These are phyloP conservation scores for Drosophila nannoptera DNA, from an alignment of 1,140 invertebrate species.

Conservation along the genomic window DNA sequence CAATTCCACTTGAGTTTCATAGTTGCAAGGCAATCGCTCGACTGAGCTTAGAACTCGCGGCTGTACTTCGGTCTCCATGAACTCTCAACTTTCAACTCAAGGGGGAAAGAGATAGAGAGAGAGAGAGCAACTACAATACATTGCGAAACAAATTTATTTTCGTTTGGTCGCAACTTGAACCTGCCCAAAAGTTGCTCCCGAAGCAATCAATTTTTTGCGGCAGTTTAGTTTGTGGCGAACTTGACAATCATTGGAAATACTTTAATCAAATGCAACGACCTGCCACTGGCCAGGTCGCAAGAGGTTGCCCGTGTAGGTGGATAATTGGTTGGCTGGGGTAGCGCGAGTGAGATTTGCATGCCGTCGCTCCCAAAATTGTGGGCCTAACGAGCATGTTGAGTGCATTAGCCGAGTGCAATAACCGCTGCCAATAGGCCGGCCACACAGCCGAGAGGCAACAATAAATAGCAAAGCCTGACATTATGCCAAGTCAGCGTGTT, in stretches of 20 bases:
- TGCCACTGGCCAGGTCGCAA: background rate
- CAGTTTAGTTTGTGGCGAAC: conserved; percentile 48
- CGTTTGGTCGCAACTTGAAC: conserved; percentile 28
- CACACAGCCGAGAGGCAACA: conserved; percentile 10
- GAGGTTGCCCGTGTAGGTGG: background rate
- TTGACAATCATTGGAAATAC: conserved; percentile 57
- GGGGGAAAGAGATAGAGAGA: conserved; percentile 10
- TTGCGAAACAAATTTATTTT: conserved; percentile 48
- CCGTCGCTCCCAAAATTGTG: conserved; percentile 23
- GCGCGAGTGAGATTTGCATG: conserved; percentile 27
- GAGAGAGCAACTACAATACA: conserved; percentile 38
- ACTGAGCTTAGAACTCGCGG: conserved; percentile 29
- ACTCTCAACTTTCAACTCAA: conserved; percentile 39
- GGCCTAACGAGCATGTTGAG: conserved; percentile 46
- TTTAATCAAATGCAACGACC: conserved; percentile 47
- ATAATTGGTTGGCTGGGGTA: conserved; percentile 27
- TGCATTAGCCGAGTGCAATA: conserved; percentile 45
- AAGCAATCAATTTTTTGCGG: conserved; percentile 55
- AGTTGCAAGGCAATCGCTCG: conserved; percentile 35
- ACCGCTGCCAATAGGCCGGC: conserved; percentile 19
- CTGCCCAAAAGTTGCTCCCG: conserved; percentile 27
- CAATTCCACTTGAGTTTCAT: conserved; percentile 27
- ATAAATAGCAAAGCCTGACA: conserved; percentile 27
- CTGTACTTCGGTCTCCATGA: conserved; percentile 30
- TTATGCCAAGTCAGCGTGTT: conserved; percentile 30